phyloP scores from a whole-genome alignment of 2,888 invertebrate species.

The Pristionchus mayeri region DNA sequence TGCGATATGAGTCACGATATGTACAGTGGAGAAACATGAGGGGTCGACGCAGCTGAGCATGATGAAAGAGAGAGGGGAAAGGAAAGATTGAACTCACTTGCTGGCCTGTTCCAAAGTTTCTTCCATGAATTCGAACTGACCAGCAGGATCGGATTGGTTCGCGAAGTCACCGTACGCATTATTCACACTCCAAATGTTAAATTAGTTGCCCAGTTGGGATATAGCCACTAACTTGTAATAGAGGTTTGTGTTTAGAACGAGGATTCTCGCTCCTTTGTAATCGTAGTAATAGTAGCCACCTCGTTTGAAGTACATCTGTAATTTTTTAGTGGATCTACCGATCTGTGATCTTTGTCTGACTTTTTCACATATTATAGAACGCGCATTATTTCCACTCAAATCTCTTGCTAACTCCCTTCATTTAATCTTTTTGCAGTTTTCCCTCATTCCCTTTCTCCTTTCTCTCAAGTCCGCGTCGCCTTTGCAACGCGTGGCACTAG shows the following conservation, averaged over 20 bases:
- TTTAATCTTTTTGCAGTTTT: not conserved
- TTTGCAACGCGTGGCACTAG: not conserved
- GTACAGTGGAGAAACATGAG: conserved; percentile 60
- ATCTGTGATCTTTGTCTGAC: too few relatives aligned
- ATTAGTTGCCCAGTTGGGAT: not conserved
- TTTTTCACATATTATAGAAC: too few relatives aligned
- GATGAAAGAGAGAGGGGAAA: not conserved
- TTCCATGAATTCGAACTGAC: conserved; percentile 71
- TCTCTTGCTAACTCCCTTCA: not conserved
- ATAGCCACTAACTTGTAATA: conserved; percentile 65
- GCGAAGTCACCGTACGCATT: conserved; percentile 63
- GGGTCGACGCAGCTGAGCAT: conserved; percentile 29
- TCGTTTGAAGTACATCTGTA: conserved; percentile 63
- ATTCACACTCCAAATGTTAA: conserved; percentile 56
- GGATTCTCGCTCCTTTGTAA: conserved; percentile 58
- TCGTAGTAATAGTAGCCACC: conserved; percentile 72
- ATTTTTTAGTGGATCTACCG: too few relatives aligned
- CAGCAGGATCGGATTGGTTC: conserved; percentile 68
- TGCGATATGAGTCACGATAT: conserved; percentile 73
- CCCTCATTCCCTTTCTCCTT: not conserved
- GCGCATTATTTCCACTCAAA: too few relatives aligned
- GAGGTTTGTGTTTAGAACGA: conserved; percentile 73
- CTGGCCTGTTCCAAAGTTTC: conserved; percentile 59
- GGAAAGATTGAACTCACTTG: conserved; percentile 50
- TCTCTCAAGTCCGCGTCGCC: not conserved